These are phyloP conservation scores for Gymnocephalus cernua DNA, from an alignment of 2,113 vertebrate genomes.

Conservation along the genomic window DNA sequence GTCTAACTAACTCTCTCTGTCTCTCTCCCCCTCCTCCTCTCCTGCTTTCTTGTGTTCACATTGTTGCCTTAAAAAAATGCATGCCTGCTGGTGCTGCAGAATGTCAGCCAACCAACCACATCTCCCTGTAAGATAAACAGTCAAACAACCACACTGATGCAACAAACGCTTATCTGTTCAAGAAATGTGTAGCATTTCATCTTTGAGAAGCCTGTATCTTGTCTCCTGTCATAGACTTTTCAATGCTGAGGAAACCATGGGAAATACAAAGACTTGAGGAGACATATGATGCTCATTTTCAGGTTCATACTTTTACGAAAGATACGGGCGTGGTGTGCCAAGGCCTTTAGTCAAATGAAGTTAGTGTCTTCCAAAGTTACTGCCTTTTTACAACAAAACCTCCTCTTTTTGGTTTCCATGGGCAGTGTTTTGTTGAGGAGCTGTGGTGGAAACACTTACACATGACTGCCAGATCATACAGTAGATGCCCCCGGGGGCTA, in stretches of 20 bases:
- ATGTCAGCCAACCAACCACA: conserved; percentile 25
- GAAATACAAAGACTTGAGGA: neutral
- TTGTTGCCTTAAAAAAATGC: conserved; percentile 2
- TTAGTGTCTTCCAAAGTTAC: neutral
- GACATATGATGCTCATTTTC: no score
- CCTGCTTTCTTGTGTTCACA: conserved; percentile 8
- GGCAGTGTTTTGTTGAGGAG: neutral
- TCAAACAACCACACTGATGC: conserved; percentile 1
- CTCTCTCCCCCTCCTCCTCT: neutral
- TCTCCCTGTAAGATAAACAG: conserved; percentile 5
- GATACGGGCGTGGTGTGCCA: no score
- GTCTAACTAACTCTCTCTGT: neutral
- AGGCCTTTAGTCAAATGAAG: no score
- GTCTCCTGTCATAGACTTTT: neutral
- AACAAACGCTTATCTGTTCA: conserved; percentile 7
- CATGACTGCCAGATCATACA: neutral
- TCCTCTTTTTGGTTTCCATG: neutral
- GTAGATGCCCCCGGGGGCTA: neutral
- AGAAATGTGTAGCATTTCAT: conserved; percentile 1
- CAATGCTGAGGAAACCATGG: neutral
- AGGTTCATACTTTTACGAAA: no score
- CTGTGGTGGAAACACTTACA: neutral
- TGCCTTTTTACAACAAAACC: neutral
- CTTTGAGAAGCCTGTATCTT: neutral
- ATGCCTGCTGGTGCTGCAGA: conserved; percentile 6